A percentile compares a stretch with the other conserved stretches of the same genome.
Conservation (phyloP, 2,113 vertebrate species). For the Sinocyclocheilus rhinocerous region DNA sequence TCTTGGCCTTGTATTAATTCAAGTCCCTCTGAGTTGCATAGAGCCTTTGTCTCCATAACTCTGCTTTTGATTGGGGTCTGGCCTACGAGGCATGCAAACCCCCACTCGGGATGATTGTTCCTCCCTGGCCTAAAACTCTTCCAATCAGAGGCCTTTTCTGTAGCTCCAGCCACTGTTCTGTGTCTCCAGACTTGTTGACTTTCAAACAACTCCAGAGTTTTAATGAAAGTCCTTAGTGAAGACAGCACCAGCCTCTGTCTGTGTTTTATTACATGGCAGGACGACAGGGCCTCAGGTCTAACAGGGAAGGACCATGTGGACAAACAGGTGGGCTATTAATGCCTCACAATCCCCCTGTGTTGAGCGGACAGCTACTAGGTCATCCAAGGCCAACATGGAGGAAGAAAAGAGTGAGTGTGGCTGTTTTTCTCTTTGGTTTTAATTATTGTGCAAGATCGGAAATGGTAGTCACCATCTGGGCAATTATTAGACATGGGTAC, state of each 20-base stretch:
- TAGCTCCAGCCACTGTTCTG: not conserved
- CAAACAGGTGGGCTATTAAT: slow-evolving; percentile 54
- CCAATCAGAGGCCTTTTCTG: slow-evolving; percentile 21
- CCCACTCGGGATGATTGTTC: not conserved
- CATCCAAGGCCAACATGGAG: slow-evolving; percentile 49
- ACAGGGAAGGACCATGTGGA: slow-evolving; percentile 48
- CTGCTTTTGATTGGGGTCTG: slow-evolving; percentile 26
- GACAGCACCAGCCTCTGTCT: slow-evolving; percentile 18
- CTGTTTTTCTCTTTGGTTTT: slow-evolving; percentile 30
- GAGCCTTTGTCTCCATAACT: slow-evolving; percentile 43
- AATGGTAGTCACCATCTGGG: slow-evolving; percentile 58
- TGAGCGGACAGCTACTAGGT: slow-evolving; percentile 25
- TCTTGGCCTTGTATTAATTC: slow-evolving; percentile 39
- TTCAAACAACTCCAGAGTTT: slow-evolving; percentile 64
- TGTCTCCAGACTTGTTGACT: slow-evolving; percentile 48
- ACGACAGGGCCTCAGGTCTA: slow-evolving; percentile 42
- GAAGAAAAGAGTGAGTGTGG: slow-evolving; percentile 40
- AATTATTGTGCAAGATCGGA: slow-evolving; percentile 52
- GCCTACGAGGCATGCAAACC: slow-evolving; percentile 31
- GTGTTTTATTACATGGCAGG: slow-evolving; percentile 41
- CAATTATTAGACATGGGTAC: slow-evolving; percentile 58
- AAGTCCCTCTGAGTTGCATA: slow-evolving; percentile 13
- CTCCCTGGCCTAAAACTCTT: slow-evolving; percentile 1
- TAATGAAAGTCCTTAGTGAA: slow-evolving; percentile 39
- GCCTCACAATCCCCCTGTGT: slow-evolving; percentile 6